Base-by-base conservation (phyloP, 2,113 vertebrate species). In the Hiodon tergisus region DNA sequence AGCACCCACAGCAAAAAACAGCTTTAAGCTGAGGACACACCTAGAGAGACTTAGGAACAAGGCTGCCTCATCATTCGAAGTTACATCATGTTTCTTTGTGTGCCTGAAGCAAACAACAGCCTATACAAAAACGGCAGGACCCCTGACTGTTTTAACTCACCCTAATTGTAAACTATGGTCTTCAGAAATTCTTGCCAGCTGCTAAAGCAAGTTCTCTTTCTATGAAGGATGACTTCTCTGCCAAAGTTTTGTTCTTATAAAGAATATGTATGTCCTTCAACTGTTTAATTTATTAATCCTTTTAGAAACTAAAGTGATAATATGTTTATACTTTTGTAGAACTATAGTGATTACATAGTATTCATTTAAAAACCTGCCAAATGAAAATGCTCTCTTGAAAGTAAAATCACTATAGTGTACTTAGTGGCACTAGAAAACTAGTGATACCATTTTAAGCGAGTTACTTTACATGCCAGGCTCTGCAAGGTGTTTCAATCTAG, bases 1-100 rank as follows among this genome's bases (percentile, higher is more conserved):
- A 85, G 80, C 78, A 80, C 75, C 8, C 83, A 87, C 4, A 85
- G 79, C 81, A 95, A 93, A 81, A 98, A 98, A 77, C 84, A 79
- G 4, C 71, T 83, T 66, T 98, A 91, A 90, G 57, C 47, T 5
- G 2, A 2, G 67, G 47, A 62, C 11, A 17, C 10, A 71, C 61
- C 62, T 7, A 9, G 16, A 52, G 62, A 70, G 51, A 31, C 13
- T 74, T 51, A 53, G 65, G 52, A 73, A 31, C 31, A 31, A 31
- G 31, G 31, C 31, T 31, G 31, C 31, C 31, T 31, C 31, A 31
- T 31, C 13, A 51, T 11, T 16, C 2, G 52, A n/a, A 52, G 16
- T 68, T 47, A 51, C 5, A n/a, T 3, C 4, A 14, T 13, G 47
- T 51, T 55, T 46, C 57, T 17, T 17, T 13, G 4, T 31, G 8